These are phyloP conservation scores for Falco berigora DNA, from an alignment of 2,797 vertebrate species.

Conservation along the genomic window DNA sequence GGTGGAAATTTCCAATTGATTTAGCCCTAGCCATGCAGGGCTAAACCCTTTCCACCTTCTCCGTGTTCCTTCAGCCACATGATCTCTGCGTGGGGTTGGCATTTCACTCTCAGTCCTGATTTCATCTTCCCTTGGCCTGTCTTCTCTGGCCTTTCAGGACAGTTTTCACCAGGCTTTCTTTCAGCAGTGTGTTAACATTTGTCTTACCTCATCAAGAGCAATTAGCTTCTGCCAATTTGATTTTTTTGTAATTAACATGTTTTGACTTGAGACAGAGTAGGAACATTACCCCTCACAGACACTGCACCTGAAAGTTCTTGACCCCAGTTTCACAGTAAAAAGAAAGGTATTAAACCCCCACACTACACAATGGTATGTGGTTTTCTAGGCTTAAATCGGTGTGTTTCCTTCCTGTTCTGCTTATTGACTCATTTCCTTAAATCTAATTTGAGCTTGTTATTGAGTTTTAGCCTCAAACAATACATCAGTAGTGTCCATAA, in stretches of 20 bases:
- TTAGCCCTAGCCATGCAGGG: not conserved
- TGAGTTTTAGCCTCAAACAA: not conserved
- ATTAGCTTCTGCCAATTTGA: not conserved
- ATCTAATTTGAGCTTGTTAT: not conserved
- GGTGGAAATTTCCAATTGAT: not conserved
- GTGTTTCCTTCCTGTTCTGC: not conserved
- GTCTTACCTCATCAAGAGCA: not conserved
- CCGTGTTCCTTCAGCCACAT: fast-evolving
- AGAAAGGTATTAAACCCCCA: not conserved
- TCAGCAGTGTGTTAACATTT: not conserved
- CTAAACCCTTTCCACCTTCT: not conserved
- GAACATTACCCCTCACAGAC: not conserved
- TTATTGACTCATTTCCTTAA: not conserved
- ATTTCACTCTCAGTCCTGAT: not conserved
- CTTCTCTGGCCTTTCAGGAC: not conserved
- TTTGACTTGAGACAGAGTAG: not conserved
- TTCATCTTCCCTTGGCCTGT: not conserved
- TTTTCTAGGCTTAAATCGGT: not conserved
- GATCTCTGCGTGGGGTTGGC: not conserved
- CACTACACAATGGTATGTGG: not conserved
- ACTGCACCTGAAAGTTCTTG: not conserved
- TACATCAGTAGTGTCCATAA: not conserved
- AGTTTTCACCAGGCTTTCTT: not conserved
- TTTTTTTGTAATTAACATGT: not conserved
- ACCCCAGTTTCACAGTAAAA: not conserved